These are phyloP conservation scores for Spinus olivaceus DNA, from an alignment of 2,797 vertebrate genomes.

Conservation along the genomic window DNA sequence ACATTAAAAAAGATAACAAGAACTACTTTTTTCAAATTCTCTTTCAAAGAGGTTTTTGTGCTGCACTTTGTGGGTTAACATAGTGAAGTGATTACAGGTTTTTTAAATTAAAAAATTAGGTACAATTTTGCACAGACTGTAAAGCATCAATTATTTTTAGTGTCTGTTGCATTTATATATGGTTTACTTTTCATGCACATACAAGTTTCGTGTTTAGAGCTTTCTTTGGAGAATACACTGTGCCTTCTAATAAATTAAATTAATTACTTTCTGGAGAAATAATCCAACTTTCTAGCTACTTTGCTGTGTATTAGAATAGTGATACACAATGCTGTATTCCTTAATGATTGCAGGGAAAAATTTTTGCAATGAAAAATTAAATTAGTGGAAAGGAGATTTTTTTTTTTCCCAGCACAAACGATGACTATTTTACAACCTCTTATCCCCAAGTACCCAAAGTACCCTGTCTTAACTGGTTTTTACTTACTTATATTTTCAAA, in stretches of 20 bases:
- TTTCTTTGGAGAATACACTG: neutral
- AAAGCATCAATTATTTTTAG: neutral
- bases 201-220: neutral
- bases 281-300: neutral
- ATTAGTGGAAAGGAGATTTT: neutral
- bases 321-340: neutral
- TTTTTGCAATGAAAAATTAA: neutral
- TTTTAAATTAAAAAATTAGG: neutral
- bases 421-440: neutral
- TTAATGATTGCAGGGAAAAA: neutral
- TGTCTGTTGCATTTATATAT: neutral
- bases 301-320: neutral
- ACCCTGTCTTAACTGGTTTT: neutral
- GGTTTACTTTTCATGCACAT: neutral
- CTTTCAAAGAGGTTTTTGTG: neutral
- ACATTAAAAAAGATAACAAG: neutral
- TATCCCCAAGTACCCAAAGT: neutral
- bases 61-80: neutral
- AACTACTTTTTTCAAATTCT: slow-evolving; percentile 3
- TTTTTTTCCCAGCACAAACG: neutral
- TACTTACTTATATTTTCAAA: neutral
- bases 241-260: neutral
- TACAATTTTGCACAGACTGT: neutral
- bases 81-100: neutral
- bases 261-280: neutral